Evolutionary conservation across 2,797 vertebrate genomes (phyloP).

Genomic region (Pantherophis alleghaniensis): DNA sequence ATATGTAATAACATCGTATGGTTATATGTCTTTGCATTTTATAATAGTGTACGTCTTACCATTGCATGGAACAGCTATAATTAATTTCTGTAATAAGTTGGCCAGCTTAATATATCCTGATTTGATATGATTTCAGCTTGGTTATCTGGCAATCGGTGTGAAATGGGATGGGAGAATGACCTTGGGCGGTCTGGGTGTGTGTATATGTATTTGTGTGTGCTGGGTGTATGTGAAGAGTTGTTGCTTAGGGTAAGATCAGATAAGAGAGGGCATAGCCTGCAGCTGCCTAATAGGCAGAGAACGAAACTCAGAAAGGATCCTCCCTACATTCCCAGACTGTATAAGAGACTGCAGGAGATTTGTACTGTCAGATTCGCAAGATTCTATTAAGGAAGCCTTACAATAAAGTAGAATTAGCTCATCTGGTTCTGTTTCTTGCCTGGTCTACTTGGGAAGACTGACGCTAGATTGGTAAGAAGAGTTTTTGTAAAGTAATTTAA

Average conservation of each 20-base stretch:
- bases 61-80: not conserved
- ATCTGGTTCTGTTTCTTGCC: not conserved
- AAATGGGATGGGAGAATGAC: not conserved
- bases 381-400: not conserved
- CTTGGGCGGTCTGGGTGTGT: not conserved
- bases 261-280: not conserved
- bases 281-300: not conserved
- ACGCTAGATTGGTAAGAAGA: constrained; percentile 24
- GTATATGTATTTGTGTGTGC: not conserved
- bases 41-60: not conserved
- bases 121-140: constrained; percentile 23
- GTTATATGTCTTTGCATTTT: not conserved
- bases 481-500: constrained; percentile 43
- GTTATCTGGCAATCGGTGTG: constrained; percentile 44
- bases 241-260: not conserved
- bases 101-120: not conserved
- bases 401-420: not conserved
- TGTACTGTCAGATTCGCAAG: not conserved
- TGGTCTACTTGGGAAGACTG: not conserved
- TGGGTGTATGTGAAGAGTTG: not conserved
- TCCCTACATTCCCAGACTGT: not conserved
- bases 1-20: not conserved
- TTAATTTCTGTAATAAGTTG: not conserved
- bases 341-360: not conserved
- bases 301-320: not conserved